Base-by-base conservation (phyloP, 2,888 invertebrate species). In the Eulithis testata region DNA sequence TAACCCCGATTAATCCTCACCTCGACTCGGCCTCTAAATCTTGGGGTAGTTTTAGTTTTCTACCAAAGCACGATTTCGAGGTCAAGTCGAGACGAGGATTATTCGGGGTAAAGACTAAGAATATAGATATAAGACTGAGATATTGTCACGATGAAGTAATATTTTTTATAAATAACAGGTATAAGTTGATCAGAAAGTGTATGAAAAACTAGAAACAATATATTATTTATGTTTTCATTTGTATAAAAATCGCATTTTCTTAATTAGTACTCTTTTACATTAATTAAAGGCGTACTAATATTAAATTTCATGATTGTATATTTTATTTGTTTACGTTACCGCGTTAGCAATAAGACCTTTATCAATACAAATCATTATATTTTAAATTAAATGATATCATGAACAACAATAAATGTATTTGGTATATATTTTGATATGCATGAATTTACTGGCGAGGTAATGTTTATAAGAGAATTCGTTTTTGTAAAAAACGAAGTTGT, bases 351-450 rank as follows among this genome's bases (percentile, higher is more conserved):
- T 87, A 83, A 85, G 82, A 75, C 78, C 75, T 81, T 80, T 79
- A 81, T 73, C 76, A 76, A 76, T 49, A 78, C 77, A 76, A 81
- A 80, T 81, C 60, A 82, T 79, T 73, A 81, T 80, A 83, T 84
- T 85, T 84, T 81, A 83, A 82, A 81, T 79, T 62, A 66, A 84
- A 79, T 77, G 64, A 81, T 83, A 84, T 85, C 85, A 83, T 78
- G 81, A 78, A 76, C 76, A 80, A 83, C 81, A 77, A 81, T 84
- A 31, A 85, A 84, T 85, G 84, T 84, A 86, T 87, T 87, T 80
- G 85, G 85, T 85, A 90, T 90, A 90, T 91, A 91, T 91, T 91
- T 91, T 91, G 89, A 90, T 91, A 91, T 85, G 84, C 82, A 83
- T 87, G 84, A 84, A 86, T 91, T 90, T 91, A 89, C 86, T 80